Base-by-base conservation (phyloP, 2,797 vertebrate species). In the Anisognathus igniventris region DNA sequence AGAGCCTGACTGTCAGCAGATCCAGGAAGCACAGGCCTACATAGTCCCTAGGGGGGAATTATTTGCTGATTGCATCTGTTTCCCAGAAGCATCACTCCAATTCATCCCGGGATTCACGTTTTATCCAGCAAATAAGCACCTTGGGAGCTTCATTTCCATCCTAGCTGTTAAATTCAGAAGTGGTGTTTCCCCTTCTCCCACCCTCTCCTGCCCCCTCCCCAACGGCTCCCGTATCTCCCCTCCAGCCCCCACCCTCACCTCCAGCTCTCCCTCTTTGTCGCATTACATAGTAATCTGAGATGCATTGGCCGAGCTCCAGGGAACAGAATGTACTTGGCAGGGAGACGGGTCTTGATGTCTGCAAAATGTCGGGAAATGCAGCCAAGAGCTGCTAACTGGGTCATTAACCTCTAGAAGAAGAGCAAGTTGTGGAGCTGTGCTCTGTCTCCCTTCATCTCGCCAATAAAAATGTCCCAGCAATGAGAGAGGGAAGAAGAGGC, bases 251-350 rank as follows among this genome's bases (percentile, higher is more conserved):
- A 96, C 96, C 96, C 96, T 96, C 98, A 97, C 97, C 93, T 95
- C 97, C 96, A 95, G 96, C 97, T 96, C 97, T 97, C 97, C 94
- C 97, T 97, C 97, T 98, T 97, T 98, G 98, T 98, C 97, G 98
- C 98, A 98, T 98, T 98, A 98, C 98, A 98, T 96, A 97, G 98
- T 98, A 98, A 98, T 98, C 97, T 90, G 98, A 98, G 98, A 97
- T 96, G 98, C 97, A 82, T 97, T 98, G 98, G 98, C 98, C 17
- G 89, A 93, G 96, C 98, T 98, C 98, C 98, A 98, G 97, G 97
- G 98, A 98, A 98, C 98, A 98, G 98, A 98, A 98, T 98, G 98
- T 98, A 98, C 98, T 98, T 98, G 98, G 98, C 98, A 98, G 96
- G 94, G 96, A 96, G 96, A 95, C 96, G 92, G 97, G 97, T 96